These are phyloP conservation scores for Piaya cayana DNA, from an alignment of 2,113 vertebrate genomes.

Conservation along the genomic window DNA sequence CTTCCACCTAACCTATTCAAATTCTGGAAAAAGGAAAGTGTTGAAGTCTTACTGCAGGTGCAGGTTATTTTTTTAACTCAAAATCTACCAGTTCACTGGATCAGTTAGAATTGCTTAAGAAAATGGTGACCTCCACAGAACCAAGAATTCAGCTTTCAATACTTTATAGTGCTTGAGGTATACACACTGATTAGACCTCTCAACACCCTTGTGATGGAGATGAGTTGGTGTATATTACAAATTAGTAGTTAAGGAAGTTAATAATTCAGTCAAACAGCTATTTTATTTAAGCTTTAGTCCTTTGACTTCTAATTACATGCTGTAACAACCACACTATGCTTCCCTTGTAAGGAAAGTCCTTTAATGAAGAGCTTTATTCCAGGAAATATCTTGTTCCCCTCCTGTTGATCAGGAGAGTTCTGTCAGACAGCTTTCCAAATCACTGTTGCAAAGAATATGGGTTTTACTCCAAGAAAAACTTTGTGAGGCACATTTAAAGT, in stretches of 20 bases:
- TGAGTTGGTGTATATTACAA: not conserved
- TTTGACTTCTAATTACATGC: conserved; percentile 31
- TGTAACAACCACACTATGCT: not conserved
- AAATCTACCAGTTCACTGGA: not conserved
- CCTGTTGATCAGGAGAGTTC: conserved; percentile 13
- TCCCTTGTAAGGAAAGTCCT: not conserved
- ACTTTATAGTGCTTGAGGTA: not conserved
- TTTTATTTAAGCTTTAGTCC: conserved; percentile 34
- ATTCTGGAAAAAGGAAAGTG: not conserved
- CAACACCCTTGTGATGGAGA: not conserved
- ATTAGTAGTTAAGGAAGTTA: conserved; percentile 36
- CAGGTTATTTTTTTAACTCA: not conserved
- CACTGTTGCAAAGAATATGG: not conserved
- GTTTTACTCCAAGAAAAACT: conserved; percentile 9
- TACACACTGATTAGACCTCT: not conserved
- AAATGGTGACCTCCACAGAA: not conserved
- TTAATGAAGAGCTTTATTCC: conserved; percentile 27
- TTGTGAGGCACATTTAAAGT: not conserved
- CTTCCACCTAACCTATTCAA: not conserved
- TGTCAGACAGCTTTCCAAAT: not conserved
- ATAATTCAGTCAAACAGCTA: conserved; percentile 4
- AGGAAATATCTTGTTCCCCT: conserved; percentile 6
- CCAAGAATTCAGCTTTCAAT: not conserved
- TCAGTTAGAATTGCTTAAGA: not conserved
- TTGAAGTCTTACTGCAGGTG: not conserved